Conservation (phyloP, 1,140 invertebrate genomes). For the Nomia melanderi region DNA sequence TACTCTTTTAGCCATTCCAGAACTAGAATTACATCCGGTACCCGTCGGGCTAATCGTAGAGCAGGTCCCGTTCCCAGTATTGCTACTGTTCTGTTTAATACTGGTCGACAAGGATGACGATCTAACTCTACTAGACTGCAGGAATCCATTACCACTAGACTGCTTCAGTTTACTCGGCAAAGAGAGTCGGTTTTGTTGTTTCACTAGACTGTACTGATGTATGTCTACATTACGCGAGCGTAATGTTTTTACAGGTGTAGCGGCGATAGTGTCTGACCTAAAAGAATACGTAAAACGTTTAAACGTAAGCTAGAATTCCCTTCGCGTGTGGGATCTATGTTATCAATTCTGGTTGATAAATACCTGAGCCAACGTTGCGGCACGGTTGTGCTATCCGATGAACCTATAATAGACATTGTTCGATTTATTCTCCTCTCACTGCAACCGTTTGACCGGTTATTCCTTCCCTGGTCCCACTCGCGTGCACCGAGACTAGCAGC, state of each 20-base stretch:
- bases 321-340: too few relatives aligned
- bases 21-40: conserved; percentile 50
- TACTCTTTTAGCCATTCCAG: conserved; percentile 71
- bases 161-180: conserved; percentile 69
- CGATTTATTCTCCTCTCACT: conserved; percentile 56
- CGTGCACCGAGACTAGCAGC: conserved; percentile 70
- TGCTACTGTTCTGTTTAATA: conserved; percentile 61
- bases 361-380: conserved; percentile 76
- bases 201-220: conserved; percentile 74
- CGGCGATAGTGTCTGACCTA: conserved; percentile 78
- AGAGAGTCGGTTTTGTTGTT: conserved; percentile 71
- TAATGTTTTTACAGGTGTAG: conserved; percentile 76
- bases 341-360: too few relatives aligned
- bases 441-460: conserved; percentile 54
- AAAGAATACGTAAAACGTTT: background rate
- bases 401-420: conserved; percentile 42
- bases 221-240: conserved; percentile 79
- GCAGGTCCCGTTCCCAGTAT: conserved; percentile 51
- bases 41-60: conserved; percentile 42
- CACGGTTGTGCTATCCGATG: conserved; percentile 51
- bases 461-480: conserved; percentile 72
- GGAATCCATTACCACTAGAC: conserved; percentile 34
- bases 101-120: conserved; percentile 53
- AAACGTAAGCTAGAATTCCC: too few relatives aligned
- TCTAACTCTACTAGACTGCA: conserved; percentile 57